These are phyloP conservation scores for Thalassoma bifasciatum DNA, from an alignment of 2,113 vertebrate species.

Conservation along the genomic window DNA sequence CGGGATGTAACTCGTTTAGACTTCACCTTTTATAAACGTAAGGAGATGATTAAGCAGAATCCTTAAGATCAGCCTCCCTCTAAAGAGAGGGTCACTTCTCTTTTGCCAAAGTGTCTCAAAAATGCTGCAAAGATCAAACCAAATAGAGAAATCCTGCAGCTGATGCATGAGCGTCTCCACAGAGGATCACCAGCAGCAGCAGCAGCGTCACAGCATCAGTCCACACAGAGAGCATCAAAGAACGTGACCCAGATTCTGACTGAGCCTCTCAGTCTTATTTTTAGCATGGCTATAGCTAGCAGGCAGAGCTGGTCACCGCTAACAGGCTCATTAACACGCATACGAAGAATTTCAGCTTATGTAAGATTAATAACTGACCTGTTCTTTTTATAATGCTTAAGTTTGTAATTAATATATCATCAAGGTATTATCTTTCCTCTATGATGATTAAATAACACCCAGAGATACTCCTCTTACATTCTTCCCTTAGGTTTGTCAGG, in stretches of 20 bases:
- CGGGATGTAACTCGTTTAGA: too few relatives aligned
- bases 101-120: background rate
- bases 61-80: background rate
- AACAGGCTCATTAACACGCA: conserved; percentile 45
- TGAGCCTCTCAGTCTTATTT: conserved; percentile 56
- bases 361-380: background rate
- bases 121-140: background rate
- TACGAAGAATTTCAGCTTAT: conserved; percentile 30
- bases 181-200: conserved; percentile 10
- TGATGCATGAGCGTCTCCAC: conserved; percentile 1
- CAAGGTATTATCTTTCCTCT: too few relatives aligned
- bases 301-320: conserved; percentile 30
- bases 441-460: too few relatives aligned
- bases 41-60: too few relatives aligned
- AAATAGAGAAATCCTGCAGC: background rate
- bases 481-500: too few relatives aligned
- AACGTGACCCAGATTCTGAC: conserved; percentile 64
- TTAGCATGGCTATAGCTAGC: conserved; percentile 50
- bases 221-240: conserved; percentile 53
- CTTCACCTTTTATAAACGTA: too few relatives aligned
- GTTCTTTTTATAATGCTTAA: background rate
- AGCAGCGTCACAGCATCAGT: conserved; percentile 34
- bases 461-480: too few relatives aligned
- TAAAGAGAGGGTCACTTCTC: too few relatives aligned
- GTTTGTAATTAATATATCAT: background rate